Evolutionary conservation across 2,797 vertebrate species (phyloP), one percentile per base, ranked within the genome.

Genomic region (Notolabrus celidotus): DNA sequence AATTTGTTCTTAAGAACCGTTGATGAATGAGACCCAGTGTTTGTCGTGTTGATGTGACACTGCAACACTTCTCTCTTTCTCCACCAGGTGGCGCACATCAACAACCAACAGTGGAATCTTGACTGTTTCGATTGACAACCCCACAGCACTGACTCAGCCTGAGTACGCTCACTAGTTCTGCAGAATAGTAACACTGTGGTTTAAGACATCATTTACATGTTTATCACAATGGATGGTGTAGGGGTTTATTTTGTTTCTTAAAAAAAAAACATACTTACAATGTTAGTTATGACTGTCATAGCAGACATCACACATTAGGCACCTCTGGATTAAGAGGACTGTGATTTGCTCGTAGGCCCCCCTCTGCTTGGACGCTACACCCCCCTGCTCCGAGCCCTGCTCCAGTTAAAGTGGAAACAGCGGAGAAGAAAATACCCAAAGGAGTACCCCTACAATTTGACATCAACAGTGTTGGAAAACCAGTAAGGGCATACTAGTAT

Each of bases 381-480:
- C 94, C 96, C 14, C 90, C 93, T 0, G 83, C 95, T 15, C 91
- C 93, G 10, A 71, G 87, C 1, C 83, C 94, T 17, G 86, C 93
- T 55, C 58, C 81, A 0, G 74, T 93, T 74, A 95, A 95, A 82
- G 86, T 87, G 64, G 95, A 96, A n/a, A 93, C 91, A 0, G 91
- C 86, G 16, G 95, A 96, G 74, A 93, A 95, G 87, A 97, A 96
- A 85, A 83, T 95, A 54, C 97, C 98, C 14, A 99, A 98, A 95
- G 98, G 98, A 19, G 97, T 99, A 27, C 92, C 96, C 4, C 79
- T 99, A 70, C 95, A 98, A 71, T 99, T 99, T 83, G 97, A 99
- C 83, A 99, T 99, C 80, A 99, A 99, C 89, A 99, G 97, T 72
- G 97, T 99, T 64, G 96, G 96, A 62, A 99, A 97, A 89, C 97